Percentiles rank a stretch among this genome's conserved stretches.
phyloP scores from a whole-genome alignment of 2,888 invertebrate genomes.

The Limnephilus marmoratus region DNA sequence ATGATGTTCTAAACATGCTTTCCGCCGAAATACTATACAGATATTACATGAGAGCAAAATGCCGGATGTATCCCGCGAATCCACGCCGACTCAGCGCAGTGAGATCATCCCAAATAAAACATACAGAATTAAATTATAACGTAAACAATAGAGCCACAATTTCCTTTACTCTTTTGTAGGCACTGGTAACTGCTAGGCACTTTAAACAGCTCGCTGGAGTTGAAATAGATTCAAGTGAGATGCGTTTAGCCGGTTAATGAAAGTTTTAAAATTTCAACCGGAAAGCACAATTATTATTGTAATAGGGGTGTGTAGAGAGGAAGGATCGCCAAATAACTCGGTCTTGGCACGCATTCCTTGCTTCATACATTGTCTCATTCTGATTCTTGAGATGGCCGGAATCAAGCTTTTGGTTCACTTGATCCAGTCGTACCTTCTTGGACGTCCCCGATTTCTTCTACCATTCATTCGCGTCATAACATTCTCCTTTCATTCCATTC shows the following conservation, averaged over 20 bases:
- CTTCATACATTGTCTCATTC: too few relatives aligned
- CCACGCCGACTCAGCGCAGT: not conserved
- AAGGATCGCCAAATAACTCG: too few relatives aligned
- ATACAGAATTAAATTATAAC: slow-evolving; percentile 11
- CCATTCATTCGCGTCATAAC: too few relatives aligned
- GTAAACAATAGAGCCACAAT: not conserved
- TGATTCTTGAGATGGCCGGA: too few relatives aligned
- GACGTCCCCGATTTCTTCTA: too few relatives aligned
- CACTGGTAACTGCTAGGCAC: not conserved
- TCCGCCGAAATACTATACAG: not conserved
- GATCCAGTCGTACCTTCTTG: too few relatives aligned
- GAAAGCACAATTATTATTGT: not conserved
- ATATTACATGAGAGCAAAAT: not conserved
- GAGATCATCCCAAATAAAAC: slow-evolving; percentile 4
- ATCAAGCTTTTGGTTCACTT: too few relatives aligned
- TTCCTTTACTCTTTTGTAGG: not conserved
- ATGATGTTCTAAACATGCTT: not conserved
- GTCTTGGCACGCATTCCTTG: too few relatives aligned
- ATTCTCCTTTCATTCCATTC: too few relatives aligned
- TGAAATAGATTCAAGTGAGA: not conserved
- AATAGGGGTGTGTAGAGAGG: not conserved
- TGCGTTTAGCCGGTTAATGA: not conserved
- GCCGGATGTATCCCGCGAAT: not conserved
- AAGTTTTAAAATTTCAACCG: not conserved
- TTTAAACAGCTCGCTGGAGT: not conserved